These are phyloP conservation scores for Drosophila ambigua DNA, from an alignment of 1,140 invertebrate species.

Conservation along the genomic window DNA sequence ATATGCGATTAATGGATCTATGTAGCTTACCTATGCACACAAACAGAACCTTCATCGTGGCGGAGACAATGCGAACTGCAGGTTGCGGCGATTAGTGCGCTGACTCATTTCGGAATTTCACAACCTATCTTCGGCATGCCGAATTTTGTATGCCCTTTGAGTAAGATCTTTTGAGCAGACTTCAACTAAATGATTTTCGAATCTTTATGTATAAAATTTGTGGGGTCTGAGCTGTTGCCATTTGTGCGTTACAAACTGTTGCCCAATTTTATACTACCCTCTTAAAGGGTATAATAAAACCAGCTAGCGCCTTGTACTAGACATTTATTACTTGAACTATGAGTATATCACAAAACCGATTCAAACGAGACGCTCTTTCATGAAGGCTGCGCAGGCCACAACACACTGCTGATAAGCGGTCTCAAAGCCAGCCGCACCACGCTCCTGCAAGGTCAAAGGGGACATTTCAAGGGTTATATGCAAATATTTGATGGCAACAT, in stretches of 20 bases:
- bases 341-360: constrained; percentile 26
- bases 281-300: constrained; percentile 19
- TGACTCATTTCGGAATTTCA: constrained; percentile 19
- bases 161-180: too few relatives aligned
- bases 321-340: constrained; percentile 37
- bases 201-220: too few relatives aligned
- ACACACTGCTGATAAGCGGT: constrained; percentile 89
- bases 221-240: too few relatives aligned
- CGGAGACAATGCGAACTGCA: constrained; percentile 16
- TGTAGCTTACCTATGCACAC: constrained; percentile 73
- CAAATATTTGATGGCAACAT: constrained; percentile 59
- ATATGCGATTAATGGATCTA: constrained; percentile 3
- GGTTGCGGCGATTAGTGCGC: constrained; percentile 9
- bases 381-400: constrained; percentile 88
- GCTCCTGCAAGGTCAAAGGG: constrained; percentile 85
- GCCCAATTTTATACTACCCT: constrained; percentile 1
- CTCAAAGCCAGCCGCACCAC: constrained; percentile 87
- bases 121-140: too few relatives aligned
- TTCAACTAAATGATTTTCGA: too few relatives aligned
- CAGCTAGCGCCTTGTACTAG: constrained; percentile 25
- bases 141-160: too few relatives aligned
- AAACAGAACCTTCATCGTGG: constrained; percentile 70
- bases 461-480: background rate
- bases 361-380: constrained; percentile 84
- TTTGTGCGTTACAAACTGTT: too few relatives aligned